Conservation (phyloP, 2,888 invertebrate genomes). For the Nasonovia ribisnigri region DNA sequence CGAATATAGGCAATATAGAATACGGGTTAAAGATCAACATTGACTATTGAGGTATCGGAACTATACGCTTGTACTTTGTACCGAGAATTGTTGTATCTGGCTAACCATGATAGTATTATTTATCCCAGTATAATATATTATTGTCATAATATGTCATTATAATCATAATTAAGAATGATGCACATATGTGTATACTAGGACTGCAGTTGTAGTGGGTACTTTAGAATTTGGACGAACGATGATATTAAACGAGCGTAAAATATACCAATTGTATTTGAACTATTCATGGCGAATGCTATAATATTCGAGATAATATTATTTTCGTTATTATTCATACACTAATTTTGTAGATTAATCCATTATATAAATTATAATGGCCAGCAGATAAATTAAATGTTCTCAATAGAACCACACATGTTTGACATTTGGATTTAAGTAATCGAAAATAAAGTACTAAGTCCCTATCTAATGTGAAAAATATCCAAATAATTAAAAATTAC, state of each 20-base stretch:
- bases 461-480: background rate
- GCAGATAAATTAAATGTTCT: background rate
- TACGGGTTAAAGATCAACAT: no score
- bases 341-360: background rate
- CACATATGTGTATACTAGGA: no score
- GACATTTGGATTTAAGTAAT: background rate
- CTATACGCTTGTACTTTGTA: no score
- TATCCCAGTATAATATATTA: no score
- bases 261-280: background rate
- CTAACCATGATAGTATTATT: no score
- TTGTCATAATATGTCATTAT: no score
- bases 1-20: no score
- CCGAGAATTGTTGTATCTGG: no score
- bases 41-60: no score
- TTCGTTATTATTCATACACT: background rate
- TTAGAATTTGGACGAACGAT: background rate
- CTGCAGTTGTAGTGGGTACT: background rate
- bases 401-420: background rate
- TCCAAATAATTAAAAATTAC: background rate
- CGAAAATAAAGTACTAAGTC: background rate
- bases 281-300: background rate
- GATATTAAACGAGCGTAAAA: background rate
- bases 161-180: no score
- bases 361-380: background rate
- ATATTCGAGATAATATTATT: background rate